Percentiles rank a stretch among this genome's conserved stretches.
Conservation (phyloP, 2,888 invertebrate genomes). For the Tinea pellionella region DNA sequence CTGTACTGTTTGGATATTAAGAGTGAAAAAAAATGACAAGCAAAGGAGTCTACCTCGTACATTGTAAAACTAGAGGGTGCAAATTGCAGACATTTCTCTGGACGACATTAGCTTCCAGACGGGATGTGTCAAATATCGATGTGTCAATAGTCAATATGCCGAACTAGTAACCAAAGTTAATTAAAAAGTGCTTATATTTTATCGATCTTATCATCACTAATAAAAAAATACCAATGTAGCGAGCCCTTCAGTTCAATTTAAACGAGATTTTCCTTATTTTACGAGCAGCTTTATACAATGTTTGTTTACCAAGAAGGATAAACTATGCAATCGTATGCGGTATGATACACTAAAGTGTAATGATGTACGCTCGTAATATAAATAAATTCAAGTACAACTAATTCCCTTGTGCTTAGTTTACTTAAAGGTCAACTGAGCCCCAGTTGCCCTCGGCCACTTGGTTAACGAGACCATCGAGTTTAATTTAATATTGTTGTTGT, state of each 20-base stretch:
- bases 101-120: no score
- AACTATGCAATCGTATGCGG: not conserved
- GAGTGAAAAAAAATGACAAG: no score
- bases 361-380: slow-evolving; percentile 20
- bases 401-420: slow-evolving; percentile 29
- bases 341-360: slow-evolving; percentile 2
- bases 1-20: no score
- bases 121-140: no score
- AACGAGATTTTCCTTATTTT: not conserved
- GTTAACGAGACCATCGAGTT: not conserved
- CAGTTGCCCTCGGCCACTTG: not conserved
- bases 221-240: not conserved
- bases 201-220: not conserved
- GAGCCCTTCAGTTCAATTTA: not conserved
- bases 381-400: slow-evolving; percentile 37
- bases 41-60: no score
- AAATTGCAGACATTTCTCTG: no score
- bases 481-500: not conserved
- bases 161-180: not conserved
- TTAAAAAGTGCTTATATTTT: not conserved
- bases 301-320: slow-evolving; percentile 1
- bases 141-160: no score
- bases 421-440: not conserved
- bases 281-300: not conserved
- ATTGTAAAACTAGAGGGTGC: no score